Conservation (phyloP, 1,140 invertebrate species). For the Stegodyphus dumicola region DNA sequence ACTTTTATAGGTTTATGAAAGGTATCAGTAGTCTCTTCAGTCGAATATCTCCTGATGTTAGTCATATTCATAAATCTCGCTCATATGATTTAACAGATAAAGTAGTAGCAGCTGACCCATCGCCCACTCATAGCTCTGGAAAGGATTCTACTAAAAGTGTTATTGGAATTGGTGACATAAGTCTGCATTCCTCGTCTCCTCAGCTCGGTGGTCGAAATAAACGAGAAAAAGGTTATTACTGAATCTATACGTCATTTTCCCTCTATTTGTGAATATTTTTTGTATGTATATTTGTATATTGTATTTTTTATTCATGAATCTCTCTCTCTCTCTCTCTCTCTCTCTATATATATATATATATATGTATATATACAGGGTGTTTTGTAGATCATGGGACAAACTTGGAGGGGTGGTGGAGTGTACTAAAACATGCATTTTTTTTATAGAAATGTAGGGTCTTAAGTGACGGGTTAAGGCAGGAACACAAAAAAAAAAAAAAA, state of each 20-base stretch:
- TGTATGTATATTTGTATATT: neutral
- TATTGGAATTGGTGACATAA: constrained; percentile 35
- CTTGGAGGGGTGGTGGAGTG: too few relatives aligned
- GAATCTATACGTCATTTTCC: neutral
- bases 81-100: constrained; percentile 60
- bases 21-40: constrained; percentile 62
- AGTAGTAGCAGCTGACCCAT: constrained; percentile 12
- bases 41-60: constrained; percentile 57
- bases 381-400: too few relatives aligned
- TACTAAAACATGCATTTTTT: too few relatives aligned
- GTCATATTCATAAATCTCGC: constrained; percentile 59
- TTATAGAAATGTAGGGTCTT: too few relatives aligned
- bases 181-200: constrained; percentile 51
- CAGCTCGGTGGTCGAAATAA: constrained; percentile 28
- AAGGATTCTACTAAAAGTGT: constrained; percentile 28
- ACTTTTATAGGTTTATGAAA: constrained; percentile 56
- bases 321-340: too few relatives aligned
- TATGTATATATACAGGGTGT: too few relatives aligned
- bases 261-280: neutral
- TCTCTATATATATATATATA: too few relatives aligned
- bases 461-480: too few relatives aligned
- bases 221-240: constrained; percentile 34
- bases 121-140: constrained; percentile 41
- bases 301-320: neutral
- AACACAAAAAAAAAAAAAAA: too few relatives aligned